Percentiles rank a stretch among this genome's conserved stretches.
phyloP scores from a whole-genome alignment of 1,140 invertebrate species.

The Musca vetustissima region DNA sequence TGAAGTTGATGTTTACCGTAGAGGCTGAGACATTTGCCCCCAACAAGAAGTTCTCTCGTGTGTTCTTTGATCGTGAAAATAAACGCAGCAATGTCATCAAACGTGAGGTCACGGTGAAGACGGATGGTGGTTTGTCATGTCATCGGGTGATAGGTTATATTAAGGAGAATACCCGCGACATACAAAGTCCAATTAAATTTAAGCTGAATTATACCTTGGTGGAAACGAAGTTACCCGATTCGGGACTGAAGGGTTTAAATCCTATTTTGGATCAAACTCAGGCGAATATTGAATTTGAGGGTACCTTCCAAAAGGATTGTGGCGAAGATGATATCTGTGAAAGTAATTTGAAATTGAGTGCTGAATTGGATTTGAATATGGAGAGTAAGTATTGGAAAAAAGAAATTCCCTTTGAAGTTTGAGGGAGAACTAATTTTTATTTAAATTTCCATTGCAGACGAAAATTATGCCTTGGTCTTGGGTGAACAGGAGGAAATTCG shows the following conservation, averaged over 20 bases:
- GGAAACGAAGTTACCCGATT: conserved; percentile 65
- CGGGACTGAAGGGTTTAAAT: conserved; percentile 72
- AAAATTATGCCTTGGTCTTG: conserved; percentile 64
- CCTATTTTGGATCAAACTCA: conserved; percentile 88
- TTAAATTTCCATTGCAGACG: conserved; percentile 45
- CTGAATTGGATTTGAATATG: conserved; percentile 63
- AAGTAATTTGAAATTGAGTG: conserved; percentile 77
- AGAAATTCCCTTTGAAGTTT: too few relatives aligned
- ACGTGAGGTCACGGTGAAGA: conserved; percentile 61
- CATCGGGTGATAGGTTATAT: conserved; percentile 76
- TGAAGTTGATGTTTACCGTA: conserved; percentile 73
- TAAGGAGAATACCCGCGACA: conserved; percentile 81
- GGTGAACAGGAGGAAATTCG: conserved; percentile 77
- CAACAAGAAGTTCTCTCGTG: conserved; percentile 78
- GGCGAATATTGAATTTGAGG: conserved; percentile 78
- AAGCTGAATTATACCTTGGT: conserved; percentile 80
- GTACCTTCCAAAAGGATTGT: conserved; percentile 91
- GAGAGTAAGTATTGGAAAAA: conserved; percentile 45
- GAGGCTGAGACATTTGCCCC: conserved; percentile 80
- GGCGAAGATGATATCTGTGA: conserved; percentile 87
- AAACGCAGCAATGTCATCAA: conserved; percentile 63
- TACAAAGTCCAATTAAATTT: conserved; percentile 83
- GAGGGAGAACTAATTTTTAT: conserved; percentile 12
- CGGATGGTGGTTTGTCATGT: conserved; percentile 63
- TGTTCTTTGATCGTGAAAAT: conserved; percentile 68